These are phyloP conservation scores for Archocentrus centrarchus DNA, from an alignment of 2,113 vertebrate species.

Conservation along the genomic window DNA sequence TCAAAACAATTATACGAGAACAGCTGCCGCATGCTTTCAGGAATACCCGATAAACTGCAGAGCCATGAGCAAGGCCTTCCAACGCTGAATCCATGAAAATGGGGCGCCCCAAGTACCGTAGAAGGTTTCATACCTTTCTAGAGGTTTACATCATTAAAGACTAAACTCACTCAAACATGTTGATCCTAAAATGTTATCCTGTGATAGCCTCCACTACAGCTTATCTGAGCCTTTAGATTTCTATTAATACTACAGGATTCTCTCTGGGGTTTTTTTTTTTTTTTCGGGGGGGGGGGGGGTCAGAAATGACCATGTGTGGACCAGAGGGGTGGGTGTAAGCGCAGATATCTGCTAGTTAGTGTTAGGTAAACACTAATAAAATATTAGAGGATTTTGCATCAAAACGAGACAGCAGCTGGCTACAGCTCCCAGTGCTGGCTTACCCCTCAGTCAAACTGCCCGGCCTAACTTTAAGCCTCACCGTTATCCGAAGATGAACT, in stretches of 20 bases:
- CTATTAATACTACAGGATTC: neutral
- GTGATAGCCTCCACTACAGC: neutral
- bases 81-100: neutral
- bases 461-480: too few species aligned
- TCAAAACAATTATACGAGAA: conserved; percentile 38
- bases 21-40: conserved; percentile 49
- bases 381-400: neutral
- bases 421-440: neutral
- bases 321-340: neutral
- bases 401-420: neutral
- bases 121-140: neutral
- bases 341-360: neutral
- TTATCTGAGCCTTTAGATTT: neutral
- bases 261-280: neutral
- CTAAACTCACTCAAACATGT: neutral
- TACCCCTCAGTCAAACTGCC: neutral
- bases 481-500: too few species aligned
- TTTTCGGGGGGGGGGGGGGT: neutral
- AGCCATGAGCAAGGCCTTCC: neutral
- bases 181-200: neutral
- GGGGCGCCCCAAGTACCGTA: neutral
- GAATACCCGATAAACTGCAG: conserved; percentile 22
- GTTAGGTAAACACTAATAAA: neutral
- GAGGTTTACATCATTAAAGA: neutral
- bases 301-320: neutral